Evolutionary conservation across 2,888 invertebrate genomes (phyloP), one percentile per base, ranked within the genome.

Genomic region (Nowickia ferox): DNA sequence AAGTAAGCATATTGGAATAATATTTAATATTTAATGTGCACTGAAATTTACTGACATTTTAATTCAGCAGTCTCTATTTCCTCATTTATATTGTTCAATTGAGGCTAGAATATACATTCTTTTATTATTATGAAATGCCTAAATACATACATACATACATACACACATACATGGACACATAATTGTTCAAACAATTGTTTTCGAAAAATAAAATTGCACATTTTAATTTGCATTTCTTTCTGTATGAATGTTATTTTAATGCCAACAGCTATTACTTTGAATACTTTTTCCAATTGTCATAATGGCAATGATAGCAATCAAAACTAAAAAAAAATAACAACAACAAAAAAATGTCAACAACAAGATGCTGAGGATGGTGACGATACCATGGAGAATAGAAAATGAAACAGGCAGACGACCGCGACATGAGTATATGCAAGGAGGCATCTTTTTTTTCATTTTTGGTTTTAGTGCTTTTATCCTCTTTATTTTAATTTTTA

Each of bases 191-290:
- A 30, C 30, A 30, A 30, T 66, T 81, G 53, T 61, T 42, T 71
- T 82, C 1, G 17, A 63, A 55, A 57, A 63, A 65, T 40, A 68
- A 51, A 11, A 61, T 68, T 68, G 15, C 11, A 61, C 51, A 53
- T 3, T 61, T 83, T 71, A 72, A n/a, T 63, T 55, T 57, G n/a
- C 30, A 42, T 72, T 84, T 48, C 68, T 72, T 84, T 48, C 68
- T 48, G 19, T 42, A 61, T 61, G 42, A 19, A 44, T 81, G 61
- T 22, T 65, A 59, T 84, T 82, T 74, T 44, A 82, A 71, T 66
- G 78, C 78, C 82, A 53, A 22, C n/a, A 59, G 82, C 82, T 63
- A 82, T 85, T 85, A 85, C 53, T 85, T 82, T 85, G 75, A 78
- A 82, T 78, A 79, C 57, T 66, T 82, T 75, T 79, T 85, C 63